These are phyloP conservation scores for Heliconius hortense DNA, from an alignment of 2,888 invertebrate species.

Conservation along the genomic window DNA sequence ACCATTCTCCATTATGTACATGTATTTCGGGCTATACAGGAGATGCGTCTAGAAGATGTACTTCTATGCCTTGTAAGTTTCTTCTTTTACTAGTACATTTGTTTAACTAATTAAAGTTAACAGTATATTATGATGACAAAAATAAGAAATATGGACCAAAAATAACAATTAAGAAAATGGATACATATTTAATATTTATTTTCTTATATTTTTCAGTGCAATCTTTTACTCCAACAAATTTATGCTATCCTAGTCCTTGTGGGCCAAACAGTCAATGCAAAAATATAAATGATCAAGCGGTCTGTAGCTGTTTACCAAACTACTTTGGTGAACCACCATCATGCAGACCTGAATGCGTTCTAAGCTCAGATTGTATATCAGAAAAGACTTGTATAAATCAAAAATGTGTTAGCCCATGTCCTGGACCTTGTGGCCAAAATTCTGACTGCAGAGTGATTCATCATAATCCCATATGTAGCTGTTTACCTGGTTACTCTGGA, in stretches of 20 bases:
- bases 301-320: slow-evolving; percentile 86
- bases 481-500: slow-evolving; percentile 82
- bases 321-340: slow-evolving; percentile 86
- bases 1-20: slow-evolving; percentile 86
- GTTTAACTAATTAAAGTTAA: not conserved
- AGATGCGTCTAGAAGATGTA: slow-evolving; percentile 82
- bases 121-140: not conserved
- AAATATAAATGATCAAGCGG: slow-evolving; percentile 81
- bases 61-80: slow-evolving; percentile 64
- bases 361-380: slow-evolving; percentile 84
- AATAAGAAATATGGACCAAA: not conserved
- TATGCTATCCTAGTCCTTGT: slow-evolving; percentile 83
- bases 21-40: slow-evolving; percentile 85
- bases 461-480: slow-evolving; percentile 87
- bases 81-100: not conserved
- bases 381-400: slow-evolving; percentile 85
- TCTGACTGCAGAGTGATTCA: slow-evolving; percentile 87
- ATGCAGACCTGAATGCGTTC: slow-evolving; percentile 86
- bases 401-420: slow-evolving; percentile 87
- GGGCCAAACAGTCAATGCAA: slow-evolving; percentile 84
- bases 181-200: not conserved
- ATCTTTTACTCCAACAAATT: slow-evolving; percentile 64
- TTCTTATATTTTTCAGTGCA: slow-evolving; percentile 61
- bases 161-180: not conserved
- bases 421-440: slow-evolving; percentile 86